Base-by-base conservation (phyloP, 2,888 invertebrate species). In the Dastarcus helophoroides region DNA sequence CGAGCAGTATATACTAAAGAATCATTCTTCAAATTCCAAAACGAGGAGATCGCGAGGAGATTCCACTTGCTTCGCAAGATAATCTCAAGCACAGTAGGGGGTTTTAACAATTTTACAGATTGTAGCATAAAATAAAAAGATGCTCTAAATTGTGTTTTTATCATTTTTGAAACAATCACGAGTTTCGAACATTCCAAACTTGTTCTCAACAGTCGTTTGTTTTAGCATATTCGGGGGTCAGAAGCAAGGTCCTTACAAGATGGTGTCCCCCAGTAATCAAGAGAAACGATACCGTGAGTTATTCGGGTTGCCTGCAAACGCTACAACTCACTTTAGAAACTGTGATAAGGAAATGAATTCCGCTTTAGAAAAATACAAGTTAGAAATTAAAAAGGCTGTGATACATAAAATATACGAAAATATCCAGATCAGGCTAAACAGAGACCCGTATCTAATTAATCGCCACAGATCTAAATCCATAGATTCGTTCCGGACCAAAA, bases 341-440 rank as follows among this genome's bases (percentile, higher is more conserved):
- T 19, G 19, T 19, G 19, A 19, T 19, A 19, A 19, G n/a, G 19
- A n/a, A 19, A n/a, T n/a, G 7, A 35, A 22, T n/a, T 15, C 14
- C 6, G 9, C 28, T 7, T 11, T 12, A 29, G 14, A 29, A 27
- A 19, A 38, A 17, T 21, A 24, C 23, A 38, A 32, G 24, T 22
- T 23, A 12, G 32, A 32, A 33, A 35, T 39, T 10, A 40, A 43
- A 35, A 37, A 41, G 26, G 31, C 46, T 40, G 48, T 50, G 46
- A 50, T 50, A 39, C 41, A 48, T 31, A 39, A 41, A 23, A 39
- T 46, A 33, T 44, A 44, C 29, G 41, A 44, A 25, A 41, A 41
- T 16, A 34, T 44, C 11, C 33, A 38, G 9, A 28, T 38, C 31
- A 44, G 33, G 33, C 31, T 45, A 23, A 27, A 38, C 7, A 38